A percentile compares a stretch with the other conserved stretches of the same genome.
Conservation (phyloP, 2,113 vertebrate species). For the Hiodon tergisus region DNA sequence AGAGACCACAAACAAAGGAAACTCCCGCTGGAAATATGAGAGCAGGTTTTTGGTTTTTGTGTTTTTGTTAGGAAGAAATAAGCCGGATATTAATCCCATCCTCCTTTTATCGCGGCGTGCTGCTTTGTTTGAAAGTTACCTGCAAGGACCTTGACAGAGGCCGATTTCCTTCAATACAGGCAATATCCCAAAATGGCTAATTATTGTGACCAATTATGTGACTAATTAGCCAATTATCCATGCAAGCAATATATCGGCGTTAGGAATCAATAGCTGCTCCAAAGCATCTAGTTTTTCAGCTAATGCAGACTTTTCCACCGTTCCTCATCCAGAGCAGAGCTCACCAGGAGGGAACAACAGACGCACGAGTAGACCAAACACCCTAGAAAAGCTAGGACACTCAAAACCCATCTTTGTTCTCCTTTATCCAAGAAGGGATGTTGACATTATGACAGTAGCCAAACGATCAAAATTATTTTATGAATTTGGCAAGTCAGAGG, state of each 20-base stretch:
- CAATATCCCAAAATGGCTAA: constrained; percentile 69
- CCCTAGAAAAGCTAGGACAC: too few species aligned
- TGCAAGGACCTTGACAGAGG: constrained; percentile 46
- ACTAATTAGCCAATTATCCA: constrained; percentile 71
- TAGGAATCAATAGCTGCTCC: constrained; percentile 49
- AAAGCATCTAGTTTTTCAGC: constrained; percentile 31
- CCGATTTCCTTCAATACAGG: constrained; percentile 61
- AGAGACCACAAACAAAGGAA: not conserved
- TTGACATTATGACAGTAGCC: too few species aligned
- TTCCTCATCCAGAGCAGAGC: not conserved
- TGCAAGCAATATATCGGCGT: constrained; percentile 55
- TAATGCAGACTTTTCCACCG: not conserved
- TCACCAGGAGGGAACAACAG: not conserved
- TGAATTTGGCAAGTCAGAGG: too few species aligned
- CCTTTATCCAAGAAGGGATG: too few species aligned
- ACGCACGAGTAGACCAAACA: too few species aligned
- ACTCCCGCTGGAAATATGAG: not conserved
- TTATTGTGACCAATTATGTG: constrained; percentile 65
- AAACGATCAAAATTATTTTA: not conserved
- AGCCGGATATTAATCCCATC: constrained; percentile 44
- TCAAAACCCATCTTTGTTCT: too few species aligned
- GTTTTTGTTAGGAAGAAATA: constrained; percentile 19
- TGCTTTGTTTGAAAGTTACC: constrained; percentile 38
- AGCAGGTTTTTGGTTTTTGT: not conserved
- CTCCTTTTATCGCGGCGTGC: constrained; percentile 34